Base-by-base conservation (phyloP, 2,113 vertebrate species). In the Planiliza haematocheilus region DNA sequence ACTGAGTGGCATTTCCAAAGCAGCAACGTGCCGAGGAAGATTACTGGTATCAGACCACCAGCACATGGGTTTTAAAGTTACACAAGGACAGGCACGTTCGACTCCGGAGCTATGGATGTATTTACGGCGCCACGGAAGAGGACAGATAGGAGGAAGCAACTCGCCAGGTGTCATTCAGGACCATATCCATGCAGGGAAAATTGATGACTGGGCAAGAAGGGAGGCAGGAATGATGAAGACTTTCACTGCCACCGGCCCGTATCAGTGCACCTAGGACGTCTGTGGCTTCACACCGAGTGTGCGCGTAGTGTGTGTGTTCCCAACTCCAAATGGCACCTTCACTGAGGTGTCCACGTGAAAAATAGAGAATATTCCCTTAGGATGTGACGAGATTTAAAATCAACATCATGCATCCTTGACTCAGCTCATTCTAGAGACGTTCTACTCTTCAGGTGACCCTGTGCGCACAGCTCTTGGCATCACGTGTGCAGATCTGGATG, bases 141-240 rank as follows among this genome's bases (percentile, higher is more conserved):
- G n/a, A 7, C 41, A 56, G 71, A 86, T 77, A 71, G 75, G 42
- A 75, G 76, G 58, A 52, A 65, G 79, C 51, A 52, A 67, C 77
- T 70, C 63, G 8, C 81, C 53, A 45, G 69, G 13, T 90, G 91
- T 89, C 91, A 90, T 72, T 90, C 86, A 89, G 63, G 63, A 78
- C 64, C 57, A 79, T 58, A 80, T 65, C 79, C 81, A 76, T 56
- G 76, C 79, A 20, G 74, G 72, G 82, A 7, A 76, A 88, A 93
- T 84, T 90, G 83, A 93, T 89, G 89, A 84, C 70, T 67, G 68
- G 66, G 75, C 55, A 60, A 46, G 61, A 37, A 62, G 79, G 72
- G 60, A 82, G 77, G 70, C 56, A 79, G 70, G 64, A 73, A 86
- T 82, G 88, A 92, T 90, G 73, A 88, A 90, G 81, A 63, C 75